Evolutionary conservation across 2,888 invertebrate species (phyloP), one percentile per base, ranked within the genome.

Genomic region (Augochlorella aurata): DNA sequence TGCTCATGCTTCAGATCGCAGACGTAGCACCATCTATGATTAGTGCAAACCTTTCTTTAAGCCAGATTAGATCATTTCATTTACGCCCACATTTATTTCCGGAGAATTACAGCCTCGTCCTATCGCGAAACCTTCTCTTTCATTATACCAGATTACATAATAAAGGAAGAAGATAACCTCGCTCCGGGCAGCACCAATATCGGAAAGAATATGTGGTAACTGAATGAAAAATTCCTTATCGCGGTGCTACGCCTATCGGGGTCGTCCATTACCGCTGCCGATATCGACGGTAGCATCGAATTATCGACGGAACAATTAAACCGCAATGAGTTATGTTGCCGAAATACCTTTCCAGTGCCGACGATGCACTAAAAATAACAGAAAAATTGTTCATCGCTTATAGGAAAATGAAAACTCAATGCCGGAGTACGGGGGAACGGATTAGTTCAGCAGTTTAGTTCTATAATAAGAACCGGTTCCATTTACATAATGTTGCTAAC

Each of bases 221-320:
- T 58, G 66, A 80, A 80, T 81, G 70, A 81, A 81, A 81, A 81
- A 81, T 81, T 81, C 71, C 63, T 71, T 82, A 81, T 82, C 81
- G 21, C 21, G 16, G 21, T 16, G 21, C 52, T 47, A 10, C 5
- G 44, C 21, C 29, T 69, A 75, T 74, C 77, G 67, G 38, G 65
- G 44, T 44, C 74, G 76, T 87, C 75, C 68, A 76, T 86, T 80
- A 74, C 61, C 38, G 38, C 50, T 50, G 24, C 9, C 52, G 54
- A 29, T 77, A 83, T 76, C 54, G 74, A 54, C 65, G 65, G 44
- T 24, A 24, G 16, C 58, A 82, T 82, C 74, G 79, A 72, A 38
- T 68, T 68, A 58, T 65, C 52, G 45, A 52, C 54, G 38, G 44
- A 76, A 69, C 75, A 87, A 78, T 87, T 87, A 87, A 49, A 73